A percentile compares a stretch with the other conserved stretches of the same genome.
phyloP scores from a whole-genome alignment of 2,113 vertebrate species.

The Notiomystis cincta region DNA sequence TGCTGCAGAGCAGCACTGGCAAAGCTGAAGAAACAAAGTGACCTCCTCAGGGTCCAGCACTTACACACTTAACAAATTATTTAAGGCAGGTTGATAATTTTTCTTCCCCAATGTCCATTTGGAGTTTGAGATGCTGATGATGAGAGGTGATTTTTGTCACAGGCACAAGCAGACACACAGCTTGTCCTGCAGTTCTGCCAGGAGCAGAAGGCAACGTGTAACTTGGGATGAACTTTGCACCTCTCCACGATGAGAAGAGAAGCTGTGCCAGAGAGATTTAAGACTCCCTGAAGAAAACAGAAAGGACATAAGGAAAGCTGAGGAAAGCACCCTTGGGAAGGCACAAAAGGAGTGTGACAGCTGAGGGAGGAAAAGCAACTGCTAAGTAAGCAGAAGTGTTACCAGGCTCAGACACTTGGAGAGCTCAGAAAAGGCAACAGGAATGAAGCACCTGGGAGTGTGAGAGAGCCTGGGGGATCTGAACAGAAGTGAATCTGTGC shows the following conservation, averaged over 20 bases:
- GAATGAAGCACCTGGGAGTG: not conserved
- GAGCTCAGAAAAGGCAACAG: not conserved
- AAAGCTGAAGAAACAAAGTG: not conserved
- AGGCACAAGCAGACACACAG: not conserved
- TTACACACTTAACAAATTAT: not conserved
- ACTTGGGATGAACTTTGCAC: conserved; percentile 5
- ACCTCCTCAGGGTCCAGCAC: not conserved
- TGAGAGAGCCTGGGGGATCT: not conserved
- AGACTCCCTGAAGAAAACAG: not conserved
- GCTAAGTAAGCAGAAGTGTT: conserved; percentile 21
- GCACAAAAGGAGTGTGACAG: not conserved
- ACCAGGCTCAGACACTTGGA: not conserved
- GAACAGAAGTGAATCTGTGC: not conserved
- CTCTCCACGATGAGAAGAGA: not conserved
- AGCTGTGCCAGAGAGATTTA: not conserved
- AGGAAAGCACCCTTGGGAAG: conserved; percentile 18
- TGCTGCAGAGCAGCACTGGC: not conserved
- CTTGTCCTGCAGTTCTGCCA: not conserved
- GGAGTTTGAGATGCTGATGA: not conserved
- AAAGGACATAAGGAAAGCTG: conserved; percentile 32
- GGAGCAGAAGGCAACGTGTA: not conserved
- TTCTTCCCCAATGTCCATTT: not conserved
- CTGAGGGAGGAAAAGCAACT: conserved; percentile 46
- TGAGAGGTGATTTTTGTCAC: rapidly evolving
- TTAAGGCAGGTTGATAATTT: not conserved